Conservation (phyloP, 2,797 vertebrate species). For the Ctenopoma multispine region DNA sequence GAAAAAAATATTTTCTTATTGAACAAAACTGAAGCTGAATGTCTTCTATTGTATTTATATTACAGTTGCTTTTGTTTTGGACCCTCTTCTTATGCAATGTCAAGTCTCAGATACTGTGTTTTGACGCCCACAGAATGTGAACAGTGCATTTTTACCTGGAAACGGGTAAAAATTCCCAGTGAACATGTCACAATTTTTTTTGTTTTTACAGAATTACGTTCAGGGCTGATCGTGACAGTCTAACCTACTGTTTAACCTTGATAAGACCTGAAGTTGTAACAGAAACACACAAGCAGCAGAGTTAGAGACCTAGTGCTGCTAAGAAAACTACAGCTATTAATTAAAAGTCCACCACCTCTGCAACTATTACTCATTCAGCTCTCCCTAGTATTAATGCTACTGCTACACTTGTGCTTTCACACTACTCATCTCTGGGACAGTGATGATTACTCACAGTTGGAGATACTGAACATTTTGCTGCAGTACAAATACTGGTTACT, state of each 20-base stretch:
- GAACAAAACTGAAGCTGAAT: background rate
- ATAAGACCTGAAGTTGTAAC: background rate
- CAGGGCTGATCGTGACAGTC: background rate
- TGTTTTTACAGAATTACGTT: background rate
- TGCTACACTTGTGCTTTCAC: background rate
- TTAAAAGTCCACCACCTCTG: background rate
- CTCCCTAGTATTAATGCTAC: background rate
- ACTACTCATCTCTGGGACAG: background rate
- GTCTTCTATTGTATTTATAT: background rate
- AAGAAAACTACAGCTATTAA: background rate
- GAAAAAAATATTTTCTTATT: slow-evolving; percentile 1
- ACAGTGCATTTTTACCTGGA: background rate
- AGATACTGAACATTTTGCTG: too few relatives aligned
- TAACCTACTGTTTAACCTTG: slow-evolving; percentile 13
- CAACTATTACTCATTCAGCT: slow-evolving; percentile 1
- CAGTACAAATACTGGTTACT: too few relatives aligned
- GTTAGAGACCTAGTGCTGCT: background rate
- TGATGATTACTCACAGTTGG: background rate
- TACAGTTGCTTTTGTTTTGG: background rate
- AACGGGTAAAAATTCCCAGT: background rate
- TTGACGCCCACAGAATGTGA: background rate
- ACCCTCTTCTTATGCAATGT: background rate
- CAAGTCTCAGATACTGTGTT: background rate
- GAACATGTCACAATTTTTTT: background rate
- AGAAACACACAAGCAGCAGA: background rate